Percentiles rank a stretch among this genome's conserved stretches.
phyloP scores from a whole-genome alignment of 1,140 invertebrate genomes.

The Lamellibrachia luymesi region DNA sequence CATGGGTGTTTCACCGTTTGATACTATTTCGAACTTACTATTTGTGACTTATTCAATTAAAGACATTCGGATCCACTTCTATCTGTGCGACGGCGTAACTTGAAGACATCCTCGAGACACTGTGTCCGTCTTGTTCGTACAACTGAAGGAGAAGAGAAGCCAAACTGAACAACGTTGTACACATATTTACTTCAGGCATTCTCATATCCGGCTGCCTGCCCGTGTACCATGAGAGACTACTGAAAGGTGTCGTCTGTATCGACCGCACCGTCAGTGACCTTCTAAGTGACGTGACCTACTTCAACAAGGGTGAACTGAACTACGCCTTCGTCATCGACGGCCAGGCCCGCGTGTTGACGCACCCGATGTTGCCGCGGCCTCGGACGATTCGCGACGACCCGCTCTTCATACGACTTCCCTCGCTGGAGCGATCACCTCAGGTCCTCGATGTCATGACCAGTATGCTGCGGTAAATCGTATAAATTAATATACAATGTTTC shows the following conservation, averaged over 20 bases:
- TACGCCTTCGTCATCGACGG: conserved; percentile 15
- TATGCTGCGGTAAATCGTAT: neutral
- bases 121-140: too few relatives aligned
- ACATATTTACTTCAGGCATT: too few relatives aligned
- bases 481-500: neutral
- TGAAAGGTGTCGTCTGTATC: conserved; percentile 3
- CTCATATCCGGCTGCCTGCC: too few relatives aligned
- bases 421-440: neutral
- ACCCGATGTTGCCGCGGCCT: conserved; percentile 14
- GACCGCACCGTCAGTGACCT: neutral
- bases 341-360: neutral
- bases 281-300: neutral
- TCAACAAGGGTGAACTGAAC: neutral
- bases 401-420: neutral
- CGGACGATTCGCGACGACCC: neutral
- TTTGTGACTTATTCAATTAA: too few relatives aligned
- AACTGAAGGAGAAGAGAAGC: too few relatives aligned
- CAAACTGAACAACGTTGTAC: too few relatives aligned
- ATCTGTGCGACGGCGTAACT: too few relatives aligned
- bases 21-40: too few relatives aligned
- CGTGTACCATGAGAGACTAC: neutral
- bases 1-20: too few relatives aligned
- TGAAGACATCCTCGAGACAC: too few relatives aligned
- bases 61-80: too few relatives aligned
- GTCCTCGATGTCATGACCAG: neutral